phyloP scores from a whole-genome alignment of 1,140 invertebrate species.

The Camponotus pennsylvanicus region DNA sequence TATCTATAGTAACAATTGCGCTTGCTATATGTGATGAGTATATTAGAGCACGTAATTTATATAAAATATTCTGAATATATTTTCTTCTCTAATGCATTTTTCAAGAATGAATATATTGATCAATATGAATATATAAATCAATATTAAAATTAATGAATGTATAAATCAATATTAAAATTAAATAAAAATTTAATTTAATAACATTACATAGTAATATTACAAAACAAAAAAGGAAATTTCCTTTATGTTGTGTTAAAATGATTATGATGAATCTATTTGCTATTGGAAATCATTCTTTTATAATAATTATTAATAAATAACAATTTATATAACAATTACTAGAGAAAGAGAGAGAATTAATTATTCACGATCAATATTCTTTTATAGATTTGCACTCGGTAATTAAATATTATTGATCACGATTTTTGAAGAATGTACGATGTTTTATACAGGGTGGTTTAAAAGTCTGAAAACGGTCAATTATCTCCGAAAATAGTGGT shows the following conservation, averaged over 20 bases:
- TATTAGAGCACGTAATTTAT: neutral
- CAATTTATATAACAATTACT: conserved; percentile 15
- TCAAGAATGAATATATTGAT: neutral
- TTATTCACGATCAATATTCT: conserved; percentile 28
- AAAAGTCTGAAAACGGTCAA: no score
- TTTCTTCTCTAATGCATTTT: neutral
- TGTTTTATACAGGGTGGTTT: neutral
- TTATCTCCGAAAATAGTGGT: no score
- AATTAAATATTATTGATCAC: conserved; percentile 6
- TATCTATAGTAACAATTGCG: neutral
- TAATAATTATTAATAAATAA: conserved; percentile 45
- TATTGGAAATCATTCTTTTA: conserved; percentile 11
- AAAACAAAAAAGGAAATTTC: neutral
- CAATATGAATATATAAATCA: neutral
- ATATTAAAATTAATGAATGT: neutral
- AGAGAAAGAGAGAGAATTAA: neutral
- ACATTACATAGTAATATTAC: neutral
- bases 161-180: neutral
- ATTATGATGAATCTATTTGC: neutral
- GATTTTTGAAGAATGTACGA: neutral
- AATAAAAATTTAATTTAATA: neutral
- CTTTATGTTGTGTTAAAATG: neutral
- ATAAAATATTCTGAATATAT: neutral
- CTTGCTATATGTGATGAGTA: neutral
- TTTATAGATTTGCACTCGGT: neutral